Base-by-base conservation (phyloP, 1,140 invertebrate species). In the Monomorium pharaonis region DNA sequence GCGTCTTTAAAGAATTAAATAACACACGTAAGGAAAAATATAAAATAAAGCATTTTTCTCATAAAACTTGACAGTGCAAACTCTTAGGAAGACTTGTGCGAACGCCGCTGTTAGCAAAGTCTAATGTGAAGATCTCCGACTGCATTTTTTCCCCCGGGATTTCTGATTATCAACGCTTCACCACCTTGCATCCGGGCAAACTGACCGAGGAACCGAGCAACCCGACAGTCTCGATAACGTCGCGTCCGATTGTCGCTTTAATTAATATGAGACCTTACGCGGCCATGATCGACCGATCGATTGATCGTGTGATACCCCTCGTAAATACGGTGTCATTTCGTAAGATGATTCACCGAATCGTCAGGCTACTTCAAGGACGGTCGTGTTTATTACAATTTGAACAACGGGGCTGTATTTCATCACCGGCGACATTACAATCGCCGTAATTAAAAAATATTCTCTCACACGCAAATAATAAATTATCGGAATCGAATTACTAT, bases 311-410 rank as follows among this genome's bases (percentile, higher is more conserved):
- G 56, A 88, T 83, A 85, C 63, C 60, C 30, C 30, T 49, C 49
- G 44, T 67, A 54, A 84, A 84, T 27, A 14, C 24, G 49, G 30
- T 83, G 27, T 63, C 24, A 30, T 30, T 74, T 56, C 30, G 27
- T 49, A 37, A 33, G 27, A 88, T 89, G 89, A 90, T 86, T 90
- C 88, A 90, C 51, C 86, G 72, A n/a, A 27, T 62, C n/a, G 56
- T 12, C 49, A 80, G n/a, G 21, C 21, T 78, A 12, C 33, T 62
- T 84, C 88, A 87, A 85, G 69, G 88, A 85, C 88, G 72, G 49
- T 16, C 33, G 56, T 81, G 44, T 77, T 89, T 90, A 90, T 90
- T 88, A 80, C 76, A 69, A n/a, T 5, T 75, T 80, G 62, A 21
- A 88, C 74, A 63, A 74, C 69, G 76, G 56, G 24, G 62, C 44